These are phyloP conservation scores for Fragum whitleyi DNA, from an alignment of 2,888 invertebrate species.

Conservation along the genomic window DNA sequence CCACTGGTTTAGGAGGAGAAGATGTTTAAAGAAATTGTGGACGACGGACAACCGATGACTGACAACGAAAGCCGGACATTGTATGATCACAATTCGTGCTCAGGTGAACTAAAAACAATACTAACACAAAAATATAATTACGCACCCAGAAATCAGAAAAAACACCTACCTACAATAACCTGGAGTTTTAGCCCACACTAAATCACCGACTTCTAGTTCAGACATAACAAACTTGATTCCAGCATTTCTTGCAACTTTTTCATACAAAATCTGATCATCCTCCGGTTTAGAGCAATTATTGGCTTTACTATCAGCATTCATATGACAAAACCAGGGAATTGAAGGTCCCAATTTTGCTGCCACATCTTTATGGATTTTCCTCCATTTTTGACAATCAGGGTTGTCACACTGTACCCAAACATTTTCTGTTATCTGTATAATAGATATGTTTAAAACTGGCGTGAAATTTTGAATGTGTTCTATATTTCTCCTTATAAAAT, in stretches of 20 bases:
- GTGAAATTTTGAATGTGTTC: background rate
- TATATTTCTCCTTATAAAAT: background rate
- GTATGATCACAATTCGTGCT: too few relatives aligned
- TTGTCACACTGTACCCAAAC: constrained; percentile 83
- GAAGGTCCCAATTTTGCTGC: constrained; percentile 59
- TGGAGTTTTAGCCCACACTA: constrained; percentile 82
- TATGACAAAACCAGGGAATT: constrained; percentile 78
- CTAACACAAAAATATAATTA: too few relatives aligned
- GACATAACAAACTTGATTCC: constrained; percentile 78
- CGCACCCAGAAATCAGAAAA: too few relatives aligned
- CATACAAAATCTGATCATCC: constrained; percentile 74
- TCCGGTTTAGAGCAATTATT: constrained; percentile 76
- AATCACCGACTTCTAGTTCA: constrained; percentile 70
- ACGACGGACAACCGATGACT: too few relatives aligned
- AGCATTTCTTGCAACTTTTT: constrained; percentile 74
- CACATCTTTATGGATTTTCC: constrained; percentile 68
- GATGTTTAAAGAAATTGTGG: too few relatives aligned
- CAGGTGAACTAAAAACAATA: too few relatives aligned
- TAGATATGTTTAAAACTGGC: background rate
- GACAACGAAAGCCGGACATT: too few relatives aligned
- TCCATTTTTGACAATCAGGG: constrained; percentile 80
- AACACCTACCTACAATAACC: constrained; percentile 79
- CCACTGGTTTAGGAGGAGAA: too few relatives aligned
- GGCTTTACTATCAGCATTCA: constrained; percentile 74
- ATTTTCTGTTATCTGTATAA: constrained; percentile 70